These are phyloP conservation scores for Brachirus orientalis DNA, from an alignment of 2,113 vertebrate genomes.

Conservation along the genomic window DNA sequence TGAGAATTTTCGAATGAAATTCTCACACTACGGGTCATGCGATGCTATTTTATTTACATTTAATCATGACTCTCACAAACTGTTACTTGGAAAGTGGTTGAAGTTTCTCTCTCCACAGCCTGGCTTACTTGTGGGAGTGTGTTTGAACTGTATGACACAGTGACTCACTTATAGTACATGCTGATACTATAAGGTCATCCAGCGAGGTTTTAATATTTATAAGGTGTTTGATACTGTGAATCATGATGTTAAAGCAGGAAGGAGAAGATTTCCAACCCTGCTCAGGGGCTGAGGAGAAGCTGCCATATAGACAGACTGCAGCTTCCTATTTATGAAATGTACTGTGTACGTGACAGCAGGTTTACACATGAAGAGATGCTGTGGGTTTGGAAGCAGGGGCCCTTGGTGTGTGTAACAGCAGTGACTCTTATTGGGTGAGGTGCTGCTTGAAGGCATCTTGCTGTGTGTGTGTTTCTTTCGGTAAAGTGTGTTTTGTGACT, in stretches of 20 bases:
- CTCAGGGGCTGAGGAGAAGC: conserved; percentile 20
- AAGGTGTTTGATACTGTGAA: not conserved
- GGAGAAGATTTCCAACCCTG: conserved; percentile 22
- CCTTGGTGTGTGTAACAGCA: not conserved
- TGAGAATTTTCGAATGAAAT: no score
- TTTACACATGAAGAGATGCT: not conserved
- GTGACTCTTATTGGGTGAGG: not conserved
- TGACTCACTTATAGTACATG: no score
- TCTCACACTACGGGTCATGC: no score
- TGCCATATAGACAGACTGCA: conserved; percentile 9
- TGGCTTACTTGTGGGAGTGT: conserved; percentile 6
- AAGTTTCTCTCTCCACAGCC: not conserved
- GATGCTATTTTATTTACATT: no score
- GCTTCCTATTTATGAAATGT: not conserved
- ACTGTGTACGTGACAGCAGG: not conserved
- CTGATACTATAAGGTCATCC: conserved; percentile 20
- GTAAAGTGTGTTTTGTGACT: not conserved
- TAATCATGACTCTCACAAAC: no score
- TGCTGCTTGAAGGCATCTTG: not conserved
- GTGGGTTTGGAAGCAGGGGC: not conserved
- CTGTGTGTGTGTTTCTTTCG: not conserved
- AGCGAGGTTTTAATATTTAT: conserved; percentile 9
- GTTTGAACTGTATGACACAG: conserved; percentile 2
- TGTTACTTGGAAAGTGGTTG: conserved; percentile 1
- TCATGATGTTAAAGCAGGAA: conserved; percentile 24